Conservation (phyloP, 2,113 vertebrate species). For the Cephalopterus ornatus region DNA sequence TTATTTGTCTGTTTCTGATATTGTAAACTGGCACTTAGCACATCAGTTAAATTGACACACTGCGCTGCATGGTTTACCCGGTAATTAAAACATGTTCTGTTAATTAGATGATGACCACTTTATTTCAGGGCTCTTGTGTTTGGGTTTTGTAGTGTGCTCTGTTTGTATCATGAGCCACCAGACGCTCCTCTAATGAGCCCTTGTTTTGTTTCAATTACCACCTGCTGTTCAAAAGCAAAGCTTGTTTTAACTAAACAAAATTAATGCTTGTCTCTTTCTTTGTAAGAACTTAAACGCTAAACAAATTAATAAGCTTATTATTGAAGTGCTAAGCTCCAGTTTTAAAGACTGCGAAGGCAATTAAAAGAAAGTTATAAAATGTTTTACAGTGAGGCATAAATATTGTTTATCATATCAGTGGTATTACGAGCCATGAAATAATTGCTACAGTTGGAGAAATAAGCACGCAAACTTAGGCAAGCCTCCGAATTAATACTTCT, state of each 20-base stretch:
- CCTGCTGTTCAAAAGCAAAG: constrained; percentile 99
- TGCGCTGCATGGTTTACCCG: constrained; percentile 98
- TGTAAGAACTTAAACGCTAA: constrained; percentile 86
- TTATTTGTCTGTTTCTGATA: constrained; percentile 99
- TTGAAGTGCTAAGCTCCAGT: constrained; percentile 82
- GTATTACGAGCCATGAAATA: constrained; percentile 77
- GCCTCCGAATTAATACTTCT: constrained; percentile 73
- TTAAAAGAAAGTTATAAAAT: constrained; percentile 89
- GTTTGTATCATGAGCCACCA: constrained; percentile 99
- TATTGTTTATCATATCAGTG: constrained; percentile 85
- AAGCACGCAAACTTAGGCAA: constrained; percentile 61
- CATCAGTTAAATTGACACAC: constrained; percentile 99
- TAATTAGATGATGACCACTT: constrained; percentile 99
- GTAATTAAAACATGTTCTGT: constrained; percentile 99
- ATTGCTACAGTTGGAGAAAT: constrained; percentile 77
- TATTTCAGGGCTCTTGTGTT: constrained; percentile 99
- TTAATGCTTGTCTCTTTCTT: constrained; percentile 86
- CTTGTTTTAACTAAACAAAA: constrained; percentile 89
- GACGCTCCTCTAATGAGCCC: constrained; percentile 99
- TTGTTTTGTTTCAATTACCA: constrained; percentile 99
- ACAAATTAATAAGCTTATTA: constrained; percentile 88
- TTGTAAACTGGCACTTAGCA: constrained; percentile 99
- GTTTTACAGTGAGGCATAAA: constrained; percentile 78
- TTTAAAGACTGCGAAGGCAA: constrained; percentile 88
- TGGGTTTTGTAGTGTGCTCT: constrained; percentile 90